Evolutionary conservation across 2,113 vertebrate species (phyloP), one percentile per base, ranked within the genome.

Genomic region (Casuarius casuarius): DNA sequence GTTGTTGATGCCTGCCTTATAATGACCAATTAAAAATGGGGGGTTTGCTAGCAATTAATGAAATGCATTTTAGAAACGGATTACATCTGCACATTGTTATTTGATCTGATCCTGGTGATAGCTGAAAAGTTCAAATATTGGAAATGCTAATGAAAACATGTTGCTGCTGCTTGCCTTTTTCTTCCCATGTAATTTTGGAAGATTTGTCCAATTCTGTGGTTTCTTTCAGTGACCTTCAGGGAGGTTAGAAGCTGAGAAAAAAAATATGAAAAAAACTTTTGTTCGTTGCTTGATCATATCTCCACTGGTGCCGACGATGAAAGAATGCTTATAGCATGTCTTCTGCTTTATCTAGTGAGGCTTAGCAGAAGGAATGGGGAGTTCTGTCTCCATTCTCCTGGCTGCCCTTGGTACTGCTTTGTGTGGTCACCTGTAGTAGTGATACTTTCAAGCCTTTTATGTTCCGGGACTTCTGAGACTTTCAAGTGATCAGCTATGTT

Each of bases 1-100:
- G 19, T 51, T 84, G 88, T 28, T 6, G 7, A 10, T 61, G 26
- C 6, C 7, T 1, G 25, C 42, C 33, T 67, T 21, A 38, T 4
- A 11, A 35, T 48, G 71, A 29, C 40, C 22, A 62, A 1, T 8
- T 70, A 5, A 62, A 85, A 84, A 33, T 13, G 8, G 46, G 7
- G 46, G 2, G 58, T 92, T 87, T 82, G 11, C 31, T 63, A 54
- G 61, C 3, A 75, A 38, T 15, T 0, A 79, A 16, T 28, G 48
- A 62, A 90, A 59, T 29, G 2, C 0, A 0, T 11, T 82, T 63
- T 33, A 49, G 20, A 44, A 58, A 33, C 29, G 0, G 1, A 10
- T 49, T 89, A 77, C 61, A n/a, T 48, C 28, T 89, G 4, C 4
- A 25, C 7, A 13, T 87, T 35, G 5, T 42, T 35, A 17, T 87